Conservation (phyloP, 2,113 vertebrate species). For the Coptodon rendalli region DNA sequence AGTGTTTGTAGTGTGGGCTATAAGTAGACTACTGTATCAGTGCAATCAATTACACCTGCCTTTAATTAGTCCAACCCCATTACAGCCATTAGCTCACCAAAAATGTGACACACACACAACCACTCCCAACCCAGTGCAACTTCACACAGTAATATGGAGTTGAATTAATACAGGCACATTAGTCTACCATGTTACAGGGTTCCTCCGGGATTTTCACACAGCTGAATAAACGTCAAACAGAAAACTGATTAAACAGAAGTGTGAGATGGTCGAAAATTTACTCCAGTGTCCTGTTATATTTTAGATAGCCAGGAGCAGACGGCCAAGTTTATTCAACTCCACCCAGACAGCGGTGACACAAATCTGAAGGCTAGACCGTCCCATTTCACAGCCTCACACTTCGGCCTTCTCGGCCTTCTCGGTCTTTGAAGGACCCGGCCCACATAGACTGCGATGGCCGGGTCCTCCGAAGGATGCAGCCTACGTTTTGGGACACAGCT, state of each 20-base stretch:
- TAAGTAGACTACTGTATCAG: background rate
- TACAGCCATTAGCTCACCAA: background rate
- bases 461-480: background rate
- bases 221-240: background rate
- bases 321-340: fast-evolving
- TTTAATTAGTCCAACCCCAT: background rate
- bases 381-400: fast-evolving
- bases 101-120: background rate
- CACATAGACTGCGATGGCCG: fast-evolving
- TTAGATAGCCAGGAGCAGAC: background rate
- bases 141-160: background rate
- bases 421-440: background rate
- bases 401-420: background rate
- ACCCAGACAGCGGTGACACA: no score
- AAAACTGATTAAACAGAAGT: background rate
- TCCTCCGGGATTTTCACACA: background rate
- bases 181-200: background rate
- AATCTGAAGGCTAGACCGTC: background rate
- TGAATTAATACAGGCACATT: background rate
- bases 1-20: fast-evolving
- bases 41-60: background rate
- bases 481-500: fast-evolving
- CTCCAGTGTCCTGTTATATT: background rate
- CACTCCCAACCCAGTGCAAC: fast-evolving
- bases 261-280: background rate